Evolutionary conservation across 2,888 invertebrate genomes (phyloP), one percentile per base, ranked within the genome.

Genomic region (Drosophila aldrichi): DNA sequence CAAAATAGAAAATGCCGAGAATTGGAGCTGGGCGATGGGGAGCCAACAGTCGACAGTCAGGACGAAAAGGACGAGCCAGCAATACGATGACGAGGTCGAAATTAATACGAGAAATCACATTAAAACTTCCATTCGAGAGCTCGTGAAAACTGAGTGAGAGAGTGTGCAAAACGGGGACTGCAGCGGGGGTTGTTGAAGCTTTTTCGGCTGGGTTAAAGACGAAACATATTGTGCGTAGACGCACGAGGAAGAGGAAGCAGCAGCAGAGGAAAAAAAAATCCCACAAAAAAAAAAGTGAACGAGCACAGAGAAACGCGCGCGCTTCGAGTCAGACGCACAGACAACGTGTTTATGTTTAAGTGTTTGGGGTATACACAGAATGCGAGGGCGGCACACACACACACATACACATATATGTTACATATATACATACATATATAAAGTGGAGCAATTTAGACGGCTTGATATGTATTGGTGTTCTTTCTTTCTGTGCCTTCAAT

Each of bases 161-260:
- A 43, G 20, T 46, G 36, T n/a, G 36, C 9, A n/a, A 14, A 48
- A 14, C 25, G 36, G 51, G 32, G 20, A 38, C 20, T 41, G 20
- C 20, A 20, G 46, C 46, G 40, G 64, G 46, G 32, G 32, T 32
- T 9, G 63, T 49, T 29, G 74, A 82, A 81, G 82, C 82, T 82
- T 79, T 52, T 54, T 81, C 73, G 76, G 83, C 80, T 84, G 86
- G 86, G 88, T 83, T 88, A 87, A 88, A 86, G 88, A 84, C 83
- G 86, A 87, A 87, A 87, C 88, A 87, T 87, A 87, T 87, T 87
- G 86, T 88, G 86, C 86, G 86, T 87, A 86, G 83, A 87, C 88
- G 84, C 77, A 63, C 40, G 16, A 22, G 52, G 38, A 52, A 52
- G 52, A 54, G 54, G 40, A n/a, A 25, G 40, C 38, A 54, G 38